phyloP scores from a whole-genome alignment of 23 tunicate genomes.

The Clavelina lepadiformis region DNA sequence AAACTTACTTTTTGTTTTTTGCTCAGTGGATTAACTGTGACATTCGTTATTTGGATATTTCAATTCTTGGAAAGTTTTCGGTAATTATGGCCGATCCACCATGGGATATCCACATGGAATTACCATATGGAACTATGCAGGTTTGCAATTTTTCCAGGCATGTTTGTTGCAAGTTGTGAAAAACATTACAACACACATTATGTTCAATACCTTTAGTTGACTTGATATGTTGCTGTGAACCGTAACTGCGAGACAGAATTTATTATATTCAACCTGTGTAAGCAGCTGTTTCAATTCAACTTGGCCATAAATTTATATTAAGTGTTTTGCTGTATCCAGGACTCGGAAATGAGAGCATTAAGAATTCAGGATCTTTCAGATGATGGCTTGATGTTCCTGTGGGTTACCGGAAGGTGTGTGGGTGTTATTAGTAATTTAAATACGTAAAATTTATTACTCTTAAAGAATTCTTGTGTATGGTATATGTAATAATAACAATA shows the following conservation, averaged over 20 bases:
- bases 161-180: not conserved
- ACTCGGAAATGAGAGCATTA: slow-evolving; percentile 84
- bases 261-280: too few species aligned
- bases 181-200: too few species aligned
- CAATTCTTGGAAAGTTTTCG: slow-evolving; percentile 89
- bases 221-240: too few species aligned
- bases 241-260: too few species aligned
- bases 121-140: slow-evolving; percentile 99
- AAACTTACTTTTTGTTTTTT: not conserved
- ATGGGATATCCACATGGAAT: slow-evolving; percentile 99
- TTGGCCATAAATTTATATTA: too few species aligned
- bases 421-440: not conserved
- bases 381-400: slow-evolving; percentile 92
- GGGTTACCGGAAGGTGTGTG: slow-evolving; percentile 92
- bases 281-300: too few species aligned
- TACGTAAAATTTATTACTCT: too few species aligned
- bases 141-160: not conserved
- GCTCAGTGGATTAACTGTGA: slow-evolving; percentile 94
- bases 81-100: slow-evolving; percentile 99
- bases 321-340: slow-evolving; percentile 12
- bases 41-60: slow-evolving; percentile 85
- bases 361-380: slow-evolving; percentile 96
- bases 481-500: not conserved
- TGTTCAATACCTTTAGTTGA: too few species aligned
- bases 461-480: too few species aligned